These are phyloP conservation scores for Crossaster papposus DNA, from an alignment of 53 echinoderm and acorn worm species.

Conservation along the genomic window DNA sequence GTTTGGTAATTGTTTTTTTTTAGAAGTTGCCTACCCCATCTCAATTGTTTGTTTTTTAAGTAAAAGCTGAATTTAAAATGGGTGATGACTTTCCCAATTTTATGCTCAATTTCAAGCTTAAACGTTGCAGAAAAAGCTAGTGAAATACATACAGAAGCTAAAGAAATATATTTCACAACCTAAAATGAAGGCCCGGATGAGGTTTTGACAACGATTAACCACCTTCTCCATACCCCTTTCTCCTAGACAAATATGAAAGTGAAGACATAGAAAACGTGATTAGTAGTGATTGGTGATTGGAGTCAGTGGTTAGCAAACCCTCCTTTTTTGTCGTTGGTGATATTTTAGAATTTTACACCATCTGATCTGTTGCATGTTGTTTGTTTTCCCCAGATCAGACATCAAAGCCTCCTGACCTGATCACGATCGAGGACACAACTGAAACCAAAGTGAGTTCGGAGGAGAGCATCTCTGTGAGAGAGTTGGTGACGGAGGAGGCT, in stretches of 20 bases:
- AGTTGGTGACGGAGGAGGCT: background rate
- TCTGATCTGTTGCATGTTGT: background rate
- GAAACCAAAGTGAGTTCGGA: background rate
- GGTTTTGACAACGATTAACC: too few species aligned
- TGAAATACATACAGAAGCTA: too few species aligned
- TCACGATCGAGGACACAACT: background rate
- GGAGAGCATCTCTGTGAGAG: slow-evolving; percentile 1
- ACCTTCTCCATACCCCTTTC: background rate
- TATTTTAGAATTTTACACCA: too few species aligned
- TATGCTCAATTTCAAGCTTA: background rate
- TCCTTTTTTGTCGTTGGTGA: too few species aligned
- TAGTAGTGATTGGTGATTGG: too few species aligned
- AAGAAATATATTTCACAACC: too few species aligned
- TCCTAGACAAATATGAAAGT: background rate
- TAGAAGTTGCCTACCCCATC: too few species aligned
- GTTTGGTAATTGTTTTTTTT: background rate
- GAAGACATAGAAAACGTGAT: background rate
- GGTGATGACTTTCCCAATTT: background rate
- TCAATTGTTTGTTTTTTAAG: too few species aligned
- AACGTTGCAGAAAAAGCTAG: too few species aligned
- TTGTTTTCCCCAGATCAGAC: background rate
- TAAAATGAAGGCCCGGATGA: too few species aligned
- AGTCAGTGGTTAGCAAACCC: too few species aligned
- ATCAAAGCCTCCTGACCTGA: background rate
- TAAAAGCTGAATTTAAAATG: too few species aligned